These are phyloP conservation scores for Flexamia atlantica DNA, from an alignment of 2,888 invertebrate species.

Conservation along the genomic window DNA sequence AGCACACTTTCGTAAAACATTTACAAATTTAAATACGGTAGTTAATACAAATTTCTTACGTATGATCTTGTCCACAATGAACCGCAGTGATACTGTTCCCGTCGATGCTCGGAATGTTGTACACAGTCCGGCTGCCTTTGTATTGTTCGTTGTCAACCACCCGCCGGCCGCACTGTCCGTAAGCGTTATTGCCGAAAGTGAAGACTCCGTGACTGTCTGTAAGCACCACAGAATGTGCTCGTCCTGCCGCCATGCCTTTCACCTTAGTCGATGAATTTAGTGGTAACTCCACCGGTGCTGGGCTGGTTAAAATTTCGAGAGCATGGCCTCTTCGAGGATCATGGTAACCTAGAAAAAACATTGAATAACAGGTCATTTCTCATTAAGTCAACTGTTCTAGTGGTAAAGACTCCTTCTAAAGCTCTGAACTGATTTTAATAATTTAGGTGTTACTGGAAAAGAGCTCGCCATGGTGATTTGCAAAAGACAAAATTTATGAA, in stretches of 20 bases:
- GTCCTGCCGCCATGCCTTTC: conserved; percentile 85
- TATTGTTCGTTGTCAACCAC: conserved; percentile 89
- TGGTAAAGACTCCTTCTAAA: too few species aligned
- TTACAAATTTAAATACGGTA: too few species aligned
- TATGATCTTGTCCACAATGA: conserved; percentile 90
- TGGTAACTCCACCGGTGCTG: conserved; percentile 85
- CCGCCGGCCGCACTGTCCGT: conserved; percentile 94
- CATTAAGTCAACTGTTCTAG: too few species aligned
- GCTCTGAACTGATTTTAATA: too few species aligned
- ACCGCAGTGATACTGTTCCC: conserved; percentile 82
- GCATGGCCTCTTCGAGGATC: conserved; percentile 78
- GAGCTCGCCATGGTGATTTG: too few species aligned
- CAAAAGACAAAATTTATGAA: too few species aligned
- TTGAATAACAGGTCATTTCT: too few species aligned
- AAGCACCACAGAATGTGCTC: conserved; percentile 90
- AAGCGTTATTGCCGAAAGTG: conserved; percentile 93
- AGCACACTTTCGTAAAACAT: too few species aligned
- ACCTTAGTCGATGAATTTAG: conserved; percentile 79
- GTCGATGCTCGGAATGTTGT: conserved; percentile 82
- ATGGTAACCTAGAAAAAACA: conserved; percentile 74
- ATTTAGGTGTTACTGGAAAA: too few species aligned
- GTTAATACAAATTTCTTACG: too few species aligned
- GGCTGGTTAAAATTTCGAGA: conserved; percentile 83
- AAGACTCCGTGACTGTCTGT: conserved; percentile 89
- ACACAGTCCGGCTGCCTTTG: conserved; percentile 79